A percentile compares a stretch with the other conserved stretches of the same genome.
Evolutionary conservation across 2,888 invertebrate species (phyloP).

Genomic region (Asteroscopus sphinx): DNA sequence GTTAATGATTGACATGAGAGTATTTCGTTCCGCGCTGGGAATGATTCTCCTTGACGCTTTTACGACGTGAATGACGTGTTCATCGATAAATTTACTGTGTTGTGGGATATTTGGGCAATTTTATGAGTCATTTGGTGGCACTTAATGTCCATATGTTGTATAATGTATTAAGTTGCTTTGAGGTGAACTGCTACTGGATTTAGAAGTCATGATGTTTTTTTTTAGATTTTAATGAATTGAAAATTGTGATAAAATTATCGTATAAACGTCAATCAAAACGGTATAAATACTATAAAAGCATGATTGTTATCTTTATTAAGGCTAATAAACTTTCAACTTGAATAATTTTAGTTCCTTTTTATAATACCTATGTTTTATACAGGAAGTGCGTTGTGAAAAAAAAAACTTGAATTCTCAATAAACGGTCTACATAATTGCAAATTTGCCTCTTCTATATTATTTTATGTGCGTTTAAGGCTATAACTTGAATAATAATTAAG

Average conservation of each 20-base stretch:
- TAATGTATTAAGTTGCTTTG: slow-evolving; percentile 74
- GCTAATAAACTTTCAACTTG: not conserved
- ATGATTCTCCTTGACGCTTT: slow-evolving; percentile 72
- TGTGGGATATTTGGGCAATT: slow-evolving; percentile 86
- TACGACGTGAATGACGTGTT: slow-evolving; percentile 80
- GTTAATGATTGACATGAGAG: slow-evolving; percentile 87
- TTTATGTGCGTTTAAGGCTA: no score
- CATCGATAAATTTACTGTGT: slow-evolving; percentile 83
- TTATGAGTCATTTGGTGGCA: slow-evolving; percentile 87
- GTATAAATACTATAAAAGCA: not conserved
- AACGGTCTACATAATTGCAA: no score
- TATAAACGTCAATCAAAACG: not conserved
- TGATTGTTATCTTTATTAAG: not conserved
- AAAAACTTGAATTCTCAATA: no score
- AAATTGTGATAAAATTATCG: not conserved
- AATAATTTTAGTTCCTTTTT: not conserved
- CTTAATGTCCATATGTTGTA: slow-evolving; percentile 76
- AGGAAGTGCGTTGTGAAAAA: no score
- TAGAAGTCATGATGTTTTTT: slow-evolving; percentile 5
- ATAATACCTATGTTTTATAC: no score
- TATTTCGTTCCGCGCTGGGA: slow-evolving; percentile 57
- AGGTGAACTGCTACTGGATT: slow-evolving; percentile 62
- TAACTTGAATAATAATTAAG: no score
- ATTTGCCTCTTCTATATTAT: no score
- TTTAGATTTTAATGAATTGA: slow-evolving; percentile 2